Evolutionary conservation across 1,140 invertebrate species (phyloP), one percentile per base, ranked within the genome.

Genomic region (Bombus confusus): DNA sequence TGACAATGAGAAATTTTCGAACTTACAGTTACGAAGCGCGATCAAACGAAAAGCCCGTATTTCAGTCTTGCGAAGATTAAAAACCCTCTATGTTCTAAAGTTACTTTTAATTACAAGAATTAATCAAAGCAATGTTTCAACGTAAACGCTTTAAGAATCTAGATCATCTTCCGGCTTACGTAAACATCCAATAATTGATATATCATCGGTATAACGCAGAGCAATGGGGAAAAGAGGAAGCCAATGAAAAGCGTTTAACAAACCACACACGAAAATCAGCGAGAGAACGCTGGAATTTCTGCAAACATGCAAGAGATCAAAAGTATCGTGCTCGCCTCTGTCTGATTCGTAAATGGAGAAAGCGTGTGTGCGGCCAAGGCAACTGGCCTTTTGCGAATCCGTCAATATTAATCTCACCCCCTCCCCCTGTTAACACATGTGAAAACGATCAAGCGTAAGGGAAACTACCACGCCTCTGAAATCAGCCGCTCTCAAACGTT

Each of bases 261-360:
- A 73, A 41, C 34, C 52, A 80, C 41, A 74, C 41, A 68, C 31
- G 41, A 68, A 31, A 15, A 47, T 47, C 43, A n/a, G 52, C 28
- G 41, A 25, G 64, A 31, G 25, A 34, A 80, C 31, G n/a, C n/a
- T 43, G 15, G 37, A 85, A 71, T 85, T 80, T 72, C 76, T 9
- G 83, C 83, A 85, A 85, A 85, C 77, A 85, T 39, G 8, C 69
- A 62, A 74, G 59, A 74, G 83, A 85, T 85, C 83, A 85, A 81
- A 85, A 80, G 78, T 81, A 52, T 15, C 25, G 34, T 52, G 18
- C 22, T 25, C 3, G 66, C 15, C 22, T 37, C 68, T 62, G 39
- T 37, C 64, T 15, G 64, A 62, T 47, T 74, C 39, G 69, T 73
- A 85, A 85, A 72, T 66, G 10, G 57, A 28, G 77, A 52, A 85